phyloP scores from a whole-genome alignment of 1,140 invertebrate species.

The Trichogramma pretiosum region DNA sequence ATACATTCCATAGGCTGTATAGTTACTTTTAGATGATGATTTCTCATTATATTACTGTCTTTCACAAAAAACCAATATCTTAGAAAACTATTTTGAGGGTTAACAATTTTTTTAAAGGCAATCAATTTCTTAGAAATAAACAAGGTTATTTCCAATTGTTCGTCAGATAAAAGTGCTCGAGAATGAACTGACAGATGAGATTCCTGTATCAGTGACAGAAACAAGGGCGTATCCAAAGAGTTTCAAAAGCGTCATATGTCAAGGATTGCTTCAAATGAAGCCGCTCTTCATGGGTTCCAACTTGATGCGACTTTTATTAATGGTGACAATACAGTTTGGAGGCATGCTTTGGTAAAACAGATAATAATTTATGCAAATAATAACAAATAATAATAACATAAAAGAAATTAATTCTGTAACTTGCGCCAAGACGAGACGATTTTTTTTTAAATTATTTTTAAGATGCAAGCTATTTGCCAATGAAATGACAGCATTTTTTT shows the following conservation, averaged over 20 bases:
- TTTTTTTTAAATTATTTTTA: slow-evolving; percentile 35
- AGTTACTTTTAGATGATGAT: no score
- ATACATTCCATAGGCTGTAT: no score
- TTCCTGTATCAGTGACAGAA: slow-evolving; percentile 9
- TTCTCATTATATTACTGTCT: not conserved
- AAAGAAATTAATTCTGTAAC: not conserved
- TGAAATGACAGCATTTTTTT: no score
- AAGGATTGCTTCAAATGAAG: slow-evolving; percentile 40
- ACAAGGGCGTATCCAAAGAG: slow-evolving; percentile 2
- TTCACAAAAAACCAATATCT: no score
- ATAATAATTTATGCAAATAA: no score
- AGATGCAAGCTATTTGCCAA: no score
- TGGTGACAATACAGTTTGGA: slow-evolving; percentile 39
- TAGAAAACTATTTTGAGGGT: no score
- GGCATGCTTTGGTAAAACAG: slow-evolving; percentile 46
- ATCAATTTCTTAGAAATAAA: no score
- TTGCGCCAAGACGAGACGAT: slow-evolving; percentile 4
- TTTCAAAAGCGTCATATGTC: slow-evolving; percentile 9
- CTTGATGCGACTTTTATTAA: slow-evolving; percentile 34
- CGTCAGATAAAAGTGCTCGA: slow-evolving; percentile 32
- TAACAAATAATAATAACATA: no score
- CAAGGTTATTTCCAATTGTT: no score
- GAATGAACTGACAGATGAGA: slow-evolving; percentile 33
- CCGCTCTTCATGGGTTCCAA: slow-evolving; percentile 41
- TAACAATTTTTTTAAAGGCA: no score